Evolutionary conservation across 2,888 invertebrate species (phyloP).

Genomic region (Tetranychus truncatus): DNA sequence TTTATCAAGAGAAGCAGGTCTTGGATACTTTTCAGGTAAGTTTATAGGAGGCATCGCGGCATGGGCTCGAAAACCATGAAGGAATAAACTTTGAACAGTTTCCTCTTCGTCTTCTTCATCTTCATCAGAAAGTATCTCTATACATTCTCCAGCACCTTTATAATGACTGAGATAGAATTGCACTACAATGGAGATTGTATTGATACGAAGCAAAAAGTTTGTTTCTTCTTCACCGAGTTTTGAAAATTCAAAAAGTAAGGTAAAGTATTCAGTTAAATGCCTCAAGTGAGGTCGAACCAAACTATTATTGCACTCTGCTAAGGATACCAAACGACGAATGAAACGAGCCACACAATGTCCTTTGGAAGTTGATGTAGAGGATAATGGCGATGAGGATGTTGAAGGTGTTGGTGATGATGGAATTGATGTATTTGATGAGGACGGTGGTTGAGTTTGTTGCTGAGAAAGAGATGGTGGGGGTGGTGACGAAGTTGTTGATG

Average conservation of each 20-base stretch:
- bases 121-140: constrained; percentile 50
- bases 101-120: constrained; percentile 50
- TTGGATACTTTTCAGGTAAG: constrained; percentile 45
- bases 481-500: not conserved
- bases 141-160: constrained; percentile 42
- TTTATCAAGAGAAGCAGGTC: constrained; percentile 77
- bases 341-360: constrained; percentile 64
- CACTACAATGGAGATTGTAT: constrained; percentile 72
- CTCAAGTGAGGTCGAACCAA: constrained; percentile 56
- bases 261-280: constrained; percentile 79
- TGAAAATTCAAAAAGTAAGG: constrained; percentile 74
- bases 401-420: not conserved
- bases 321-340: constrained; percentile 63
- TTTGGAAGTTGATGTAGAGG: not conserved
- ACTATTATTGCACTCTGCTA: constrained; percentile 41
- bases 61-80: constrained; percentile 4
- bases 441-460: constrained; percentile 25
- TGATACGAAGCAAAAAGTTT: constrained; percentile 62
- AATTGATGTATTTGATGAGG: constrained; percentile 29
- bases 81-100: constrained; percentile 30
- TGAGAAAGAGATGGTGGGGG: constrained; percentile 6
- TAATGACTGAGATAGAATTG: constrained; percentile 79
- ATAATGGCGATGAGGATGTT: not conserved
- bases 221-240: constrained; percentile 87
- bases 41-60: not conserved